These are phyloP conservation scores for Sebastes cheni DNA, from an alignment of 2,797 vertebrate genomes.

Conservation along the genomic window DNA sequence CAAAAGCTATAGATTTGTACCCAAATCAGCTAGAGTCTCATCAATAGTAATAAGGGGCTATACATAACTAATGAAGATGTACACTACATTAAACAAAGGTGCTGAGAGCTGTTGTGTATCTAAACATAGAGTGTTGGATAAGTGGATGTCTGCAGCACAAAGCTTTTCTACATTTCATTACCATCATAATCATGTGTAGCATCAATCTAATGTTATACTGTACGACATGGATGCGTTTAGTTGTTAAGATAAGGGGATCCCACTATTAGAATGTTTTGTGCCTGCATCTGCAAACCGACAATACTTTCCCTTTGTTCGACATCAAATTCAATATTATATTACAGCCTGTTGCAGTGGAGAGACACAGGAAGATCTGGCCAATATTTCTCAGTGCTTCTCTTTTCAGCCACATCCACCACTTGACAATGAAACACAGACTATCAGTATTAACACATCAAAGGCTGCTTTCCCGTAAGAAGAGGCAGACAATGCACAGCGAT, in stretches of 20 bases:
- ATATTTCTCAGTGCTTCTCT: conserved; percentile 48
- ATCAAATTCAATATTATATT: conserved; percentile 20
- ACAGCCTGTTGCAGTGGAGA: conserved; percentile 28
- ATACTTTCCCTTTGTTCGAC: conserved; percentile 25
- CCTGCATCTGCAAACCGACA: conserved; percentile 1
- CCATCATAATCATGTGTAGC: background rate
- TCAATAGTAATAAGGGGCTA: conserved; percentile 85
- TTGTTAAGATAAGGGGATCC: background rate
- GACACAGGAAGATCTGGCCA: conserved; percentile 42
- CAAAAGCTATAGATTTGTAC: conserved; percentile 86
- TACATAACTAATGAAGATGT: conserved; percentile 84
- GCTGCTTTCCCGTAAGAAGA: conserved; percentile 71
- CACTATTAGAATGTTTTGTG: background rate
- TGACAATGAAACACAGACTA: conserved; percentile 80
- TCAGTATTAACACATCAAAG: conserved; percentile 96
- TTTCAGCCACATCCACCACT: conserved; percentile 83
- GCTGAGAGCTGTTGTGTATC: conserved; percentile 58
- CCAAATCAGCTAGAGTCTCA: conserved; percentile 80
- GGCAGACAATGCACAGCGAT: conserved; percentile 82
- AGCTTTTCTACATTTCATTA: conserved; percentile 22
- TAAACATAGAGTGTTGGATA: conserved; percentile 47
- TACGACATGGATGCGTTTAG: background rate
- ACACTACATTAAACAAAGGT: conserved; percentile 76
- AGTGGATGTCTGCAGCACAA: conserved; percentile 41
- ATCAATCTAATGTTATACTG: background rate